Evolutionary conservation across 2,113 vertebrate species (phyloP), one percentile per base, ranked within the genome.

Genomic region (Lagopus leucura): DNA sequence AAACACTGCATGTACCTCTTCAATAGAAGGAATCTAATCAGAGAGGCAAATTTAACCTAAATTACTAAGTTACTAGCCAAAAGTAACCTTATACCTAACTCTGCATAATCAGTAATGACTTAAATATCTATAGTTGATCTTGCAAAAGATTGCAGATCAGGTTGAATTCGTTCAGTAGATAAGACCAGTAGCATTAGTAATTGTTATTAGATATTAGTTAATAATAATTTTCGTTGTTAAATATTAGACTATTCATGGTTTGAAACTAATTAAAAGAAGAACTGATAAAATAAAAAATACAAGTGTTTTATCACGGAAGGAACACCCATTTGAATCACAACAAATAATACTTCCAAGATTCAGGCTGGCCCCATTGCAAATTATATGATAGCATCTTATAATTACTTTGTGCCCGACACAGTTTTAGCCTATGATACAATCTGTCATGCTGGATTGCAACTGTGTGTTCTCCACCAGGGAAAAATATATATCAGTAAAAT

Each of bases 401-500:
- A 97, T 95, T 94, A 86, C 34, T 96, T 93, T 71, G 77, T 78
- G 94, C 88, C 71, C 81, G 73, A 94, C 77, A 93, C 78, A 93
- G 88, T 95, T 97, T 97, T 88, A 94, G 82, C 85, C 85, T 43
- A 38, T 86, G 94, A 97, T 94, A 86, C 88, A 93, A 95, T 97
- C 92, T 96, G 90, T 94, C 95, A 93, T 81, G 61, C 58, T 81
- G 92, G 67, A 95, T 95, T 88, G 74, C 77, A 69, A 57, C 72
- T 87, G 84, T 76, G 63, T 96, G 92, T 85, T 97, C 94, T 96
- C 86, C 91, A 96, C 86, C 86, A 93, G 82, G 94, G 96, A 94
- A 91, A 96, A 93, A 96, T 91, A 95, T 82, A 96, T 92, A 96
- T 94, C 96, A 89, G 86, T 97, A 96, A 97, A 97, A 96, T 91